These are phyloP conservation scores for Ochropleura leucogaster DNA, from an alignment of 2,888 invertebrate genomes.

Conservation along the genomic window DNA sequence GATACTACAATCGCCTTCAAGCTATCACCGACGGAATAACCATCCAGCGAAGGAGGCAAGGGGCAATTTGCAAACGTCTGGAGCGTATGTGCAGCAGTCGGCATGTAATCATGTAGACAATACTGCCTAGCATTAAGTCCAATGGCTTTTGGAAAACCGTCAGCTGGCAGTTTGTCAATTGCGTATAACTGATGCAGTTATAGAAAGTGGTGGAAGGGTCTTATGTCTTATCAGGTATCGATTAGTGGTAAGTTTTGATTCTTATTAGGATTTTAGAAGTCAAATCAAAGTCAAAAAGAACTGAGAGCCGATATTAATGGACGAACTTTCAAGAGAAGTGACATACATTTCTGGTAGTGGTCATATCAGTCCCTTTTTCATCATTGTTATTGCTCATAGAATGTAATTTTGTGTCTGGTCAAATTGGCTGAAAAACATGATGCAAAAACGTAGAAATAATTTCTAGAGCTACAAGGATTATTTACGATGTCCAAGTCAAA, in stretches of 20 bases:
- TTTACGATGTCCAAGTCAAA: slow-evolving; percentile 17
- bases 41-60: slow-evolving; percentile 60
- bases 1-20: slow-evolving; percentile 50
- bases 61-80: slow-evolving; percentile 73
- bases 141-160: slow-evolving; percentile 70
- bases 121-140: slow-evolving; percentile 59
- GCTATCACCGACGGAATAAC: slow-evolving; percentile 63
- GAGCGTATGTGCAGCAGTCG: slow-evolving; percentile 56
- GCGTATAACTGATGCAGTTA: slow-evolving; percentile 40
- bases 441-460: neutral
- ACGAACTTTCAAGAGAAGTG: neutral
- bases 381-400: neutral
- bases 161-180: slow-evolving; percentile 68
- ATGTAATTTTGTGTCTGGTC: neutral
- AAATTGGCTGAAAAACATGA: neutral
- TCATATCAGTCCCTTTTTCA: neutral
- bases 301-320: neutral
- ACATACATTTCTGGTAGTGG: neutral
- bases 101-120: slow-evolving; percentile 71
- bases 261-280: neutral
- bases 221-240: slow-evolving; percentile 14
- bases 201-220: slow-evolving; percentile 31
- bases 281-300: neutral
- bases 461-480: neutral
- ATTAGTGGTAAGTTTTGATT: neutral